Evolutionary conservation across 1,140 invertebrate species (phyloP), one percentile per base, ranked within the genome.

Genomic region (Acromyrmex charruanus): DNA sequence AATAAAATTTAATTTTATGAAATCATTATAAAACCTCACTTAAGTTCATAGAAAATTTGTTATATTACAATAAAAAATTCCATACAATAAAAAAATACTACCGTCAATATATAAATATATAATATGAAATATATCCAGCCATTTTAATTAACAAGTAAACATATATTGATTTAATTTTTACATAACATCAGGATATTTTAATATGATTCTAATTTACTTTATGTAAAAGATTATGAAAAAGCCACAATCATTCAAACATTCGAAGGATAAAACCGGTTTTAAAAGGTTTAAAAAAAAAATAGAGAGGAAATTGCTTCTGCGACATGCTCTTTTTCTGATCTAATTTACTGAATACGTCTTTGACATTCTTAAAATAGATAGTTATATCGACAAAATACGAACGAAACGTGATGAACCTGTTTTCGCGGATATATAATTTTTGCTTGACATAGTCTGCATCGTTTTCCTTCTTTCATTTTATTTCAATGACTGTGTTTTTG

Each of bases 381-480:
- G 61, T 68, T 53, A 80, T 80, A 80, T 80, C 61, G 21, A 59
- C 74, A 31, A 65, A 44, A 66, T 18, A 61, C 31, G 4, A 79
- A 51, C 5, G 6, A 79, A 79, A 80, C 18, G 4, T 35, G 44
- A 68, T 14, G 25, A n/a, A 80, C 4, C n/a, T 53, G 1, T 68
- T 65, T 44, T 25, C 44, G 61, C 14, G 12, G 14, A 80, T 35
- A 80, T 35, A 77, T 80, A 80, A 80, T 80, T 80, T 80, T 80
- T 28, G 28, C 28, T 79, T 44, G 44, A 68, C n/a, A 9, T 18
- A 28, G 10, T 79, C 39, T 31, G 44, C 4, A 35, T 80, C 61
- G 53, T 66, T 66, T 66, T 79, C 44, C 49, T 63, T 31, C 16
- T 9, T 28, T 63, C 12, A 44, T 35, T 68, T 68, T 53, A 80